Conservation (phyloP, 2,113 vertebrate species). For the Gymnobelideus leadbeateri region DNA sequence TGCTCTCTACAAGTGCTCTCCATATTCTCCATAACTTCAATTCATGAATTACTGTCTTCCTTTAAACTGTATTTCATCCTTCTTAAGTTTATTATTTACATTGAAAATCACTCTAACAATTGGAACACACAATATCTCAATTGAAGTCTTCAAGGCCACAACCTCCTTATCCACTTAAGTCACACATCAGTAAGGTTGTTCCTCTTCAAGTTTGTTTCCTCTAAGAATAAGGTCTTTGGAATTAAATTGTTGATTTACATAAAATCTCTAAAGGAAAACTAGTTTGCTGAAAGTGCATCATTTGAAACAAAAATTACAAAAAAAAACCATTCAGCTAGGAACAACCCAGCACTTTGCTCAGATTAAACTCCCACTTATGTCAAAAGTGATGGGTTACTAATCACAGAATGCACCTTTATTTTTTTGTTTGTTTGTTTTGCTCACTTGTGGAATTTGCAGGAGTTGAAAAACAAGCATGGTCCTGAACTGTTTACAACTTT, state of each 20-base stretch:
- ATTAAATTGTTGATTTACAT: neutral
- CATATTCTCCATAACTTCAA: neutral
- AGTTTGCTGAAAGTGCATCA: neutral
- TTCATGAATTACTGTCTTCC: neutral
- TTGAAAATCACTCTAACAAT: neutral
- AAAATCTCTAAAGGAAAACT: neutral
- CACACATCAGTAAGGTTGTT: neutral
- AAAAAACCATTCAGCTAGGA: neutral
- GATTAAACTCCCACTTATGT: neutral
- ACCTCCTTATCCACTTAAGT: neutral
- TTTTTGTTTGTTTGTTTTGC: neutral
- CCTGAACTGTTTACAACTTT: neutral
- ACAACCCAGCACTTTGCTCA: neutral
- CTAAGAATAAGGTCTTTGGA: neutral
- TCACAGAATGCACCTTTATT: neutral
- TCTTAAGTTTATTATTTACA: neutral
- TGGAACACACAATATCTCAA: neutral
- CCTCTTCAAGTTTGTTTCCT: neutral
- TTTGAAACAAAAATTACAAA: neutral
- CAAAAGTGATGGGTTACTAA: neutral
- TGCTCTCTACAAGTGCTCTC: neutral
- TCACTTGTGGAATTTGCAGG: neutral
- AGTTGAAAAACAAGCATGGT: neutral
- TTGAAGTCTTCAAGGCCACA: neutral
- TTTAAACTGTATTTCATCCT: neutral